Evolutionary conservation across 2,888 invertebrate species (phyloP), one percentile per base, ranked within the genome.

Genomic region (Amiota mariae): DNA sequence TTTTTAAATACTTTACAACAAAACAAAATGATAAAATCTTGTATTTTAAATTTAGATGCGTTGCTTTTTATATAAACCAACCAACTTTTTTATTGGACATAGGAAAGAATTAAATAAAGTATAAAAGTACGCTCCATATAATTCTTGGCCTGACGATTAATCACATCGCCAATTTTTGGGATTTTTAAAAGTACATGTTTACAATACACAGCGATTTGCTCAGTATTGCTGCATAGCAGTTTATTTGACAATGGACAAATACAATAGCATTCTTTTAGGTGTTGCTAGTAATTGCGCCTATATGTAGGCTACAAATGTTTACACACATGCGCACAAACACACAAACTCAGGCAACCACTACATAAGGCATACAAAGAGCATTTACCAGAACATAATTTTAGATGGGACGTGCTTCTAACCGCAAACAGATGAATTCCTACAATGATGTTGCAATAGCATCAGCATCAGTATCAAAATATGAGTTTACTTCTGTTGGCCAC

Each of bases 341-440:
- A 36, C 36, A 36, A 36, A 36, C 61, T 70, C 61, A 67, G 67
- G 56, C 57, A 77, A 73, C 81, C 85, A 84, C 81, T 81, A 79
- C 80, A 79, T 80, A 75, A 68, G 51, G 85, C 77, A 77, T 80
- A 83, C 36, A 36, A 36, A 36, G 36, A 18, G 10, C 59, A 24
- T 12, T 63, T 82, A 73, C 82, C 76, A 77, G 76, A 66, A 77
- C 77, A 78, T 79, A 81, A 83, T 79, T 79, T 80, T 84, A 76
- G 82, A 76, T 75, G 82, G 84, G 80, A 85, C 85, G 86, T 85
- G 81, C 84, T 86, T 85, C 77, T n/a, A 84, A 84, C 83, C 87
- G 75, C 85, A 85, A 81, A 81, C 86, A 81, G 79, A 83, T 85
- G 83, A 86, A 82, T 85, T 84, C 78, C 79, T 79, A 78, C 84